Conservation (phyloP, 2,797 vertebrate species). For the Malurus splendens region DNA sequence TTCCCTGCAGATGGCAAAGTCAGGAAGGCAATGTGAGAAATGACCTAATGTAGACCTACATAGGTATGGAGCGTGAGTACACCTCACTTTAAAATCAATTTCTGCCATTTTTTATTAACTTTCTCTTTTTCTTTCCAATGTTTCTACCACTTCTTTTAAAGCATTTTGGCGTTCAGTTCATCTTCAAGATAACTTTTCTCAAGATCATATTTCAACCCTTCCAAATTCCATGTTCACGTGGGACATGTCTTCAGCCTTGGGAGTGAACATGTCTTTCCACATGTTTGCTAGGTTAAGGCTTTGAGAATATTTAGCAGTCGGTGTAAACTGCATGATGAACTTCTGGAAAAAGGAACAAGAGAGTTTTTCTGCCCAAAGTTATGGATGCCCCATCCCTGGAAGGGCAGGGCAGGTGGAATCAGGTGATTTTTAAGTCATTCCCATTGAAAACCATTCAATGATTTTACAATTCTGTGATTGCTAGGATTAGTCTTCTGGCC, state of each 20-base stretch:
- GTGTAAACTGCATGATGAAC: not conserved
- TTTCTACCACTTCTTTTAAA: not conserved
- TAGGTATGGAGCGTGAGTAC: not conserved
- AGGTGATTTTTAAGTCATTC: not conserved
- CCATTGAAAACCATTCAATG: not conserved
- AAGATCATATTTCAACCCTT: not conserved
- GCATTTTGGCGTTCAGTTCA: not conserved
- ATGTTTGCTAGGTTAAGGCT: not conserved
- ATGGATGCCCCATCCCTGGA: not conserved
- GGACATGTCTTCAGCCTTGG: not conserved
- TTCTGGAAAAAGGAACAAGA: not conserved
- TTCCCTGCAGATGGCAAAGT: not conserved
- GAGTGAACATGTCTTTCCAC: not conserved
- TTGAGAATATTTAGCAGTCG: not conserved
- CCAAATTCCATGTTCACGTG: not conserved
- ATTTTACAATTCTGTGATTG: not conserved
- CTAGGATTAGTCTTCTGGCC: not conserved
- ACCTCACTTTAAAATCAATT: not conserved
- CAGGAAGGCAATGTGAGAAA: not conserved
- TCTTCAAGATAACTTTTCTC: not conserved
- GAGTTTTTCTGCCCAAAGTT: not conserved
- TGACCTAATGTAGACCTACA: not conserved
- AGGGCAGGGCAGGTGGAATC: not conserved
- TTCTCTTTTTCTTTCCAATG: not conserved
- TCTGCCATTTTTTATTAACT: not conserved